phyloP scores from a whole-genome alignment of 1,140 invertebrate species.

The Stenopsyche tienmushanensis region DNA sequence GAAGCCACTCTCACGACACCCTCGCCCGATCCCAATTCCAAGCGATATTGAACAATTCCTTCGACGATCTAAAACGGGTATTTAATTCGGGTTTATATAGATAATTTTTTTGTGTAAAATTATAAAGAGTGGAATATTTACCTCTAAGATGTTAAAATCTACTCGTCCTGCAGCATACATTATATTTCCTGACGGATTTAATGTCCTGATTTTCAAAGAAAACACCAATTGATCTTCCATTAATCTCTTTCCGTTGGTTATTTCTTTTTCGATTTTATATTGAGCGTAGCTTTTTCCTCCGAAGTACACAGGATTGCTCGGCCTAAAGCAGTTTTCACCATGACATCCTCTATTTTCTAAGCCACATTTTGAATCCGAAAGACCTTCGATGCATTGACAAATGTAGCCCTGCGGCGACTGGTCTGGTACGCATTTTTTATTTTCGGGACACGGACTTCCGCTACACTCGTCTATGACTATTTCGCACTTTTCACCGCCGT shows the following conservation, averaged over 20 bases:
- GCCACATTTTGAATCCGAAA: slow-evolving; percentile 66
- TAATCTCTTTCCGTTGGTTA: slow-evolving; percentile 54
- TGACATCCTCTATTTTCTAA: slow-evolving; percentile 65
- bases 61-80: slow-evolving; percentile 62
- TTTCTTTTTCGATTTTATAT: slow-evolving; percentile 68
- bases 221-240: slow-evolving; percentile 82
- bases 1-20: slow-evolving; percentile 77
- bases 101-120: not conserved
- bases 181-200: slow-evolving; percentile 81
- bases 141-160: slow-evolving; percentile 88
- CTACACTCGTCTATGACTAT: slow-evolving; percentile 76
- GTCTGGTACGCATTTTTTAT: slow-evolving; percentile 75
- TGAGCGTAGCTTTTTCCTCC: slow-evolving; percentile 82
- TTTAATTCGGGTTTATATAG: slow-evolving; percentile 16
- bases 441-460: slow-evolving; percentile 68
- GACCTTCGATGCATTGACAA: slow-evolving; percentile 76
- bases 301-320: slow-evolving; percentile 75
- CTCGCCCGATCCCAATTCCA: slow-evolving; percentile 90
- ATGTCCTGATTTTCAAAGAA: slow-evolving; percentile 78
- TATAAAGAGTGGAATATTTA: slow-evolving; percentile 44
- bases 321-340: slow-evolving; percentile 66
- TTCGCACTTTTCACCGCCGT: slow-evolving; percentile 70
- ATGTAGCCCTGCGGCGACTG: slow-evolving; percentile 69
- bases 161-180: slow-evolving; percentile 83
- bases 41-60: slow-evolving; percentile 83